phyloP scores from a whole-genome alignment of 1,140 invertebrate species.

The Meteorus sp. region DNA sequence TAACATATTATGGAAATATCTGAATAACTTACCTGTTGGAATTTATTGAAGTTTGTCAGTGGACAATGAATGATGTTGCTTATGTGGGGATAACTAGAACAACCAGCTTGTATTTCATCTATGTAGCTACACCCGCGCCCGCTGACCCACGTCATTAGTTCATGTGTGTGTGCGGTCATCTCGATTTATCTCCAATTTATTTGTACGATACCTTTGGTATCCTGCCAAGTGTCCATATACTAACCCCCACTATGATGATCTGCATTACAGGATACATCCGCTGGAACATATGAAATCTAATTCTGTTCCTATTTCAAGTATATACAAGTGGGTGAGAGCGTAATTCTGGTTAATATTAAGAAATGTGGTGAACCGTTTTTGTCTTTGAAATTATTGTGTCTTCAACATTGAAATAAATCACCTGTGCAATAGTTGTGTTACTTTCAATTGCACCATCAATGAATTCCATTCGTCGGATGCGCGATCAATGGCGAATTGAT shows the following conservation, averaged over 20 bases:
- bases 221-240: slow-evolving; percentile 35
- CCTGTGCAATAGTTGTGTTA: not conserved
- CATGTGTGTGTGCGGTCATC: slow-evolving; percentile 36
- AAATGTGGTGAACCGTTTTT: too few species aligned
- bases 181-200: slow-evolving; percentile 44
- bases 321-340: too few species aligned
- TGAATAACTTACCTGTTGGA: not conserved
- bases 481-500: slow-evolving; percentile 22
- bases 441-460: slow-evolving; percentile 37
- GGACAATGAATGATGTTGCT: too few species aligned
- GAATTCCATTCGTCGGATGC: slow-evolving; percentile 38
- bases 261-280: not conserved
- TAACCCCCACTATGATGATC: too few species aligned
- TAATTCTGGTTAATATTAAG: too few species aligned
- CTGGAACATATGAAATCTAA: too few species aligned
- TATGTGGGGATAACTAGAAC: slow-evolving; percentile 22
- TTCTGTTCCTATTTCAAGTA: too few species aligned
- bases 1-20: not conserved
- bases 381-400: too few species aligned
- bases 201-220: slow-evolving; percentile 46
- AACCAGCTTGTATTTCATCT: slow-evolving; percentile 43
- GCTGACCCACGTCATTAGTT: too few species aligned
- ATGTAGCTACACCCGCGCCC: slow-evolving; percentile 41
- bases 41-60: not conserved
- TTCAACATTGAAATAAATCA: too few species aligned